These are phyloP conservation scores for Crocidura indochinensis DNA, from an alignment of 2,797 vertebrate species.

Conservation along the genomic window DNA sequence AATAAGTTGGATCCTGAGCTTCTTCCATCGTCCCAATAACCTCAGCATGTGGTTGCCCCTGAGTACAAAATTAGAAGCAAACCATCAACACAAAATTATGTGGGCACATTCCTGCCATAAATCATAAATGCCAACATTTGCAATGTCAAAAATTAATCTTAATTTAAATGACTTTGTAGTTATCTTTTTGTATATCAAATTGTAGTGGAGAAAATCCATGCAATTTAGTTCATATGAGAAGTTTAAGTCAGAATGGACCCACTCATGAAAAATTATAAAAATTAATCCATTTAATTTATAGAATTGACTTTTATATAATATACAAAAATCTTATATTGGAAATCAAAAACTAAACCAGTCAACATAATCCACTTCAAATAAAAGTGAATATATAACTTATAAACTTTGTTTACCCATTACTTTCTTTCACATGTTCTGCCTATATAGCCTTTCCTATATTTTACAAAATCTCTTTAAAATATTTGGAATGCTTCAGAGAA, in stretches of 20 bases:
- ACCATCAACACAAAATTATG: no score
- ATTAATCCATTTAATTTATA: neutral
- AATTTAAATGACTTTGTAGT: no score
- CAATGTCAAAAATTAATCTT: no score
- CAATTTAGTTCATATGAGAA: neutral
- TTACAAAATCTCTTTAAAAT: constrained; percentile 48
- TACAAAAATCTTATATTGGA: constrained; percentile 43
- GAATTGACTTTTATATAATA: neutral
- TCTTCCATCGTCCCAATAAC: no score
- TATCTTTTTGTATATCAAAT: no score
- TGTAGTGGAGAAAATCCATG: no score
- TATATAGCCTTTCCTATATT: constrained; percentile 13
- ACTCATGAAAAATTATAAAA: constrained; percentile 33
- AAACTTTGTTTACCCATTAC: constrained; percentile 9
- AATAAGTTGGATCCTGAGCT: no score
- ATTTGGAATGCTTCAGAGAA: constrained; percentile 10
- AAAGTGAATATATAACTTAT: neutral
- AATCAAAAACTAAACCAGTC: neutral
- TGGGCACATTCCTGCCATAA: no score
- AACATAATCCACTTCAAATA: neutral
- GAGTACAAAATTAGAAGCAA: no score
- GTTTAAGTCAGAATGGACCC: neutral
- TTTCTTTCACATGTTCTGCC: constrained; percentile 69
- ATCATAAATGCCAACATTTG: no score
- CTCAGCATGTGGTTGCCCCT: no score